phyloP scores from a whole-genome alignment of 2,113 vertebrate species.

The Egretta garzetta region DNA sequence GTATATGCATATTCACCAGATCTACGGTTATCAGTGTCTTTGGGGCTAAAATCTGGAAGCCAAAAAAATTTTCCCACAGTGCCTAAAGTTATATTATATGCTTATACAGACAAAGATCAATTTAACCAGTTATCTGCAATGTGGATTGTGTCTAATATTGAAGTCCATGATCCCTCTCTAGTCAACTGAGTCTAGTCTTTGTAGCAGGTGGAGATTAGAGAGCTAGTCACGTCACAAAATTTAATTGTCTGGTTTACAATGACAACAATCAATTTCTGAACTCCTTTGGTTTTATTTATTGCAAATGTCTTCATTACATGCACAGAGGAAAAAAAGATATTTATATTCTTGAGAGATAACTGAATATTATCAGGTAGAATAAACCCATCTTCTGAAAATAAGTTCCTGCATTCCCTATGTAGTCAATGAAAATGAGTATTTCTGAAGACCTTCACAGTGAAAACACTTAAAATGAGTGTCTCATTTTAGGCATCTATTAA shows the following conservation, averaged over 20 bases:
- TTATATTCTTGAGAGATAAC: slow-evolving; percentile 12
- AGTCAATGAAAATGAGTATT: background rate
- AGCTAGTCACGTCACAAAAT: background rate
- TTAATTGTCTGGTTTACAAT: background rate
- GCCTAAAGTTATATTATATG: background rate
- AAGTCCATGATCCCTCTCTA: background rate
- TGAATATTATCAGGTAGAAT: background rate
- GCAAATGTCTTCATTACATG: background rate
- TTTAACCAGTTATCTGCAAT: background rate
- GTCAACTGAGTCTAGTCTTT: background rate
- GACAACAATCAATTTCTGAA: background rate
- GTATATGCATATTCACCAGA: background rate
- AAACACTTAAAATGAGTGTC: background rate
- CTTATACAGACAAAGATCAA: background rate
- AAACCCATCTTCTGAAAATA: background rate
- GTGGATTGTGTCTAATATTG: background rate
- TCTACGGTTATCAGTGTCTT: background rate
- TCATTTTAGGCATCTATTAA: background rate
- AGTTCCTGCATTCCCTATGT: background rate
- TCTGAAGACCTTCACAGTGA: background rate
- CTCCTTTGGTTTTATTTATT: background rate
- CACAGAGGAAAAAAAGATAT: background rate
- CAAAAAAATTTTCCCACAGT: background rate
- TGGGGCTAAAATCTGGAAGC: background rate
- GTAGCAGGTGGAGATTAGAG: background rate